A percentile compares a stretch with the other conserved stretches of the same genome.
phyloP scores from a whole-genome alignment of 2,797 vertebrate species.

The Falco concolor region DNA sequence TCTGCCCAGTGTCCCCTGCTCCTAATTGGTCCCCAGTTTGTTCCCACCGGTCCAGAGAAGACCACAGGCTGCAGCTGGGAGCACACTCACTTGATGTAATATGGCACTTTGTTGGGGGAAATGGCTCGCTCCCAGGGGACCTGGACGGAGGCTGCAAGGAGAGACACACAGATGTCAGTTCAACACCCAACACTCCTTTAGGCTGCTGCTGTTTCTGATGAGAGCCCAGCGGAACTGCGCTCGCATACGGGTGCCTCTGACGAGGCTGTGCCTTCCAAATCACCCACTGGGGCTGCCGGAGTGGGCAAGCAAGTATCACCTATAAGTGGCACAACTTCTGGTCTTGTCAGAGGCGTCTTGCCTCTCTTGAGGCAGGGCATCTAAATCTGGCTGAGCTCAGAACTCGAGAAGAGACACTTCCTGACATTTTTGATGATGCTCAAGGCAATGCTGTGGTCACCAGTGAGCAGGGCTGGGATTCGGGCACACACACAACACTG shows the following conservation, averaged over 20 bases:
- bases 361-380: background rate
- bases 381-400: background rate
- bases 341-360: background rate
- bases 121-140: slow-evolving; percentile 97
- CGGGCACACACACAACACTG: background rate
- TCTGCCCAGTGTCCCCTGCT: background rate
- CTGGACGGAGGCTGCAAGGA: slow-evolving; percentile 89
- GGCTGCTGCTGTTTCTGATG: background rate
- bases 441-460: background rate
- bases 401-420: background rate
- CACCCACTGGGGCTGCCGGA: background rate
- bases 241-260: background rate
- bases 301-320: background rate
- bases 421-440: background rate
- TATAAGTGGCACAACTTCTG: background rate
- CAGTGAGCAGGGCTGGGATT: background rate
- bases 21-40: rapidly evolving
- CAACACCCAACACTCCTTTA: background rate
- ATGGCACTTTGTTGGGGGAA: slow-evolving; percentile 98
- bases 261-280: background rate
- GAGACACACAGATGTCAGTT: slow-evolving; percentile 6
- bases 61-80: background rate
- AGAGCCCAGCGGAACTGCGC: background rate
- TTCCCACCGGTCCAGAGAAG: background rate
- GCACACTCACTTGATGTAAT: slow-evolving; percentile 96